These are phyloP conservation scores for Aphodius sticticus DNA, from an alignment of 2,888 invertebrate species.

Conservation along the genomic window DNA sequence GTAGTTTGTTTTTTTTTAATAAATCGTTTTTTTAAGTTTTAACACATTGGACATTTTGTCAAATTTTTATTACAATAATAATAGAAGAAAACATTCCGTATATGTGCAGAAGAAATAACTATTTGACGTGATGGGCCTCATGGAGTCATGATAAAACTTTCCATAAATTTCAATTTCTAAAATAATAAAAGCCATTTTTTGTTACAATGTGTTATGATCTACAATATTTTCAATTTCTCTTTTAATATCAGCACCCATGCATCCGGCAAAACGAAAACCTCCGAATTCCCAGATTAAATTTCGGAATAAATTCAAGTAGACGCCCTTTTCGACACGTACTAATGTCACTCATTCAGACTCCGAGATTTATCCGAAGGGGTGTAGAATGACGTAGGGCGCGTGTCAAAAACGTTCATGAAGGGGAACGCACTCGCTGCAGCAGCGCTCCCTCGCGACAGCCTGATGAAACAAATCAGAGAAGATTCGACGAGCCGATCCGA, in stretches of 20 bases:
- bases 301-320: neutral
- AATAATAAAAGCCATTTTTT: too few relatives aligned
- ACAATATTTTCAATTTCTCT: too few relatives aligned
- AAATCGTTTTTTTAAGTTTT: too few relatives aligned
- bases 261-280: neutral
- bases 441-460: slow-evolving; percentile 40
- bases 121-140: too few relatives aligned
- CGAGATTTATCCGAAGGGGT: neutral
- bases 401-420: slow-evolving; percentile 4
- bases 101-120: too few relatives aligned
- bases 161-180: too few relatives aligned
- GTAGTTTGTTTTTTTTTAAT: too few relatives aligned
- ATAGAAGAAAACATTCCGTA: too few relatives aligned
- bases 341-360: neutral
- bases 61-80: too few relatives aligned
- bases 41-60: too few relatives aligned
- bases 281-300: neutral
- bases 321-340: neutral
- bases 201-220: too few relatives aligned
- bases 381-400: neutral
- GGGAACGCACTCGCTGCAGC: neutral
- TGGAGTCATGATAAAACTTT: too few relatives aligned
- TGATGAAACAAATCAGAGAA: slow-evolving; percentile 49
- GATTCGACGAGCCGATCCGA: slow-evolving; percentile 50
- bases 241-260: neutral